Percentiles rank a stretch among this genome's conserved stretches.
Evolutionary conservation across 2,113 vertebrate genomes (phyloP).

Genomic region (Thamnophis sirtalis): DNA sequence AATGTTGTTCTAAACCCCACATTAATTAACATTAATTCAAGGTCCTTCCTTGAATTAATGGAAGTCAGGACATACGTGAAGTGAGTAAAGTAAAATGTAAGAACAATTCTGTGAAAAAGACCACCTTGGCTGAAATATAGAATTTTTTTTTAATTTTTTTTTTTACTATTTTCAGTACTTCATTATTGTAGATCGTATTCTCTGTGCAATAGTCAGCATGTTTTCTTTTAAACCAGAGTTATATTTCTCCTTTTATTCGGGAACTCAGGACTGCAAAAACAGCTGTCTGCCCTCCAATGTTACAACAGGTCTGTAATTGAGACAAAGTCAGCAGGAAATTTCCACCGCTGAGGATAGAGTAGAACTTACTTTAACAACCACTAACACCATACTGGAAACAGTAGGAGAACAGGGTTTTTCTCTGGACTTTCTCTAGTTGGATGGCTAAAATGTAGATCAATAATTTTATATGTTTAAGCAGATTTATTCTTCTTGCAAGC

Average conservation of each 20-base stretch:
- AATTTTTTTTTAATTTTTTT: not conserved
- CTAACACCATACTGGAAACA: not conserved
- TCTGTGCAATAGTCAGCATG: not conserved
- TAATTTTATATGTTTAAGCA: not conserved
- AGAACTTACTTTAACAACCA: not conserved
- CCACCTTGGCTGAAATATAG: not conserved
- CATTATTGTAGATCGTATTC: not conserved
- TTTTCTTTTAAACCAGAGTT: not conserved
- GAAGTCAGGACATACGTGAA: not conserved
- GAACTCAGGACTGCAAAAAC: not conserved
- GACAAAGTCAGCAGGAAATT: not conserved
- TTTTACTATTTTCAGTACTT: not conserved
- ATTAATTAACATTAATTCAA: too few relatives aligned
- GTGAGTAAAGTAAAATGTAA: not conserved
- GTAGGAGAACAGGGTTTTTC: not conserved
- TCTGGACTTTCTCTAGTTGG: not conserved
- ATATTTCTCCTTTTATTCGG: not conserved
- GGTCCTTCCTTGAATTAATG: too few relatives aligned
- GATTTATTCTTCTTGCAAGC: constrained; percentile 45
- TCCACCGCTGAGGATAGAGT: not conserved
- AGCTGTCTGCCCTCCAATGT: not conserved
- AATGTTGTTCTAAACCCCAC: not conserved
- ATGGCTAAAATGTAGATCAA: not conserved
- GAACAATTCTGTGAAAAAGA: not conserved
- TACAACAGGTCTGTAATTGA: not conserved